Conservation (phyloP, 1,140 invertebrate species). For the Halictus rubicundus region DNA sequence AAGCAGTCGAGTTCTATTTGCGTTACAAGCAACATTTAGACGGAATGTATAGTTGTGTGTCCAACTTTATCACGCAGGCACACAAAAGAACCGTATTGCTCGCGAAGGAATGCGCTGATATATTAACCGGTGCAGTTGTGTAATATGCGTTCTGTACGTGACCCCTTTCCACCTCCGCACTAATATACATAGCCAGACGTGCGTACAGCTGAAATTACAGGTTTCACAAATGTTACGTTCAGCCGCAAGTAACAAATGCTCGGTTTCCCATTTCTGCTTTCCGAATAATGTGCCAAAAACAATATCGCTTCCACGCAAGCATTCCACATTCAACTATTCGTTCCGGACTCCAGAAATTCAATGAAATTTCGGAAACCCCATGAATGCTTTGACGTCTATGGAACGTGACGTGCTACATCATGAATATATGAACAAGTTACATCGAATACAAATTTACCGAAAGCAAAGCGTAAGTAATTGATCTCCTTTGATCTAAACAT, state of each 20-base stretch:
- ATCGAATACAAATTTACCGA: conserved; percentile 4
- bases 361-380: not conserved
- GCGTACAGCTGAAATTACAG: conserved; percentile 43
- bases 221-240: conserved; percentile 44
- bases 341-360: conserved; percentile 11
- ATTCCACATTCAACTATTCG: not conserved
- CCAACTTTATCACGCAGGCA: not conserved
- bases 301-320: not conserved
- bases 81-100: not conserved
- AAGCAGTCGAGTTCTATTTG: not conserved
- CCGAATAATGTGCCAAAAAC: conserved; percentile 10
- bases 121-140: conserved; percentile 25
- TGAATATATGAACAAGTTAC: not conserved
- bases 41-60: not conserved
- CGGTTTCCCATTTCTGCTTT: conserved; percentile 5
- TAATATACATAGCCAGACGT: conserved; percentile 52
- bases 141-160: conserved; percentile 38
- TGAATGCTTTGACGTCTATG: not conserved
- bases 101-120: not conserved
- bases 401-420: not conserved
- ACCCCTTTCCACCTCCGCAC: conserved; percentile 38
- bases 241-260: conserved; percentile 33
- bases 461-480: conserved; percentile 2
- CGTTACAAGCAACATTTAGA: not conserved
- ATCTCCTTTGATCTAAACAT: not conserved